phyloP scores from a whole-genome alignment of 2,888 invertebrate genomes.

The Lampropteryx suffumata region DNA sequence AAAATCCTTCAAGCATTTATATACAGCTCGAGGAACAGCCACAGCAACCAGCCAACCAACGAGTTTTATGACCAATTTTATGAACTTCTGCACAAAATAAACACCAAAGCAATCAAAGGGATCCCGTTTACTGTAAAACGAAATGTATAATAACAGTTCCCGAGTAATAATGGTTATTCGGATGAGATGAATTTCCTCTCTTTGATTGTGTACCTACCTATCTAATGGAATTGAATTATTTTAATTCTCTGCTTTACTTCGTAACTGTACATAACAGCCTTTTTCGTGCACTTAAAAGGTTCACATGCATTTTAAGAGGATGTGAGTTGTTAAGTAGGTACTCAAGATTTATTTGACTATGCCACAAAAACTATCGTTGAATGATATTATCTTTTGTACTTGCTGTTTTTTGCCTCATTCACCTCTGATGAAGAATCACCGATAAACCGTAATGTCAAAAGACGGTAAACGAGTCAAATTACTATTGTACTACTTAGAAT shows the following conservation, averaged over 20 bases:
- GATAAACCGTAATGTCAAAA: too few species aligned
- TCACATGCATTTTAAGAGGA: slow-evolving; percentile 10
- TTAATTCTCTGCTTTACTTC: slow-evolving; percentile 20
- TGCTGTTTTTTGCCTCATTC: too few species aligned
- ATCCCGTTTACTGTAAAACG: slow-evolving; percentile 17
- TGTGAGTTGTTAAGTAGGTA: neutral
- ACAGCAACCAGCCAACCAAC: neutral
- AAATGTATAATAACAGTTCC: slow-evolving; percentile 24
- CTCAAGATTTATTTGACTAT: slow-evolving; percentile 2
- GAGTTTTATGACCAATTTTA: slow-evolving; percentile 21
- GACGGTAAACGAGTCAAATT: too few species aligned
- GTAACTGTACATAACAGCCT: slow-evolving; percentile 12
- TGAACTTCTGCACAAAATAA: slow-evolving; percentile 10
- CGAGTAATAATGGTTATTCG: slow-evolving; percentile 27
- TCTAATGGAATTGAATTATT: slow-evolving; percentile 30
- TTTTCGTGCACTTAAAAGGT: slow-evolving; percentile 14
- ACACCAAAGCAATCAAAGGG: slow-evolving; percentile 18
- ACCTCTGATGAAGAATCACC: too few species aligned
- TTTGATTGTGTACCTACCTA: slow-evolving; percentile 29
- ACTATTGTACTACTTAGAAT: too few species aligned
- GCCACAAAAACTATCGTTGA: too few species aligned
- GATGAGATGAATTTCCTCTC: slow-evolving; percentile 31
- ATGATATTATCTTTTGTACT: too few species aligned
- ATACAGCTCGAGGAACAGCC: neutral
- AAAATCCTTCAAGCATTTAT: slow-evolving; percentile 8